Conservation (phyloP, 1,140 invertebrate genomes). For the Chironomus tepperi region DNA sequence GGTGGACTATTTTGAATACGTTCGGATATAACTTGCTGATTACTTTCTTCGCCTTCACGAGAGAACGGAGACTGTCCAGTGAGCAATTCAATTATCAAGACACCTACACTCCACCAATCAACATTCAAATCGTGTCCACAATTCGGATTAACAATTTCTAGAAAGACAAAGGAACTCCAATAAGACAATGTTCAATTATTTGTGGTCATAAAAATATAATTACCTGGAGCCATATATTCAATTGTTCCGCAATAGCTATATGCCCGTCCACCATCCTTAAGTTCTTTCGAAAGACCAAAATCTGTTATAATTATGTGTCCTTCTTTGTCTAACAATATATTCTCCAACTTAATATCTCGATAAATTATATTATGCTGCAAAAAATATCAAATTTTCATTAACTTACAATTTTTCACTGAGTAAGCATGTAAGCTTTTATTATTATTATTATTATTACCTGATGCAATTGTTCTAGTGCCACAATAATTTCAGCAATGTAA, state of each 20-base stretch:
- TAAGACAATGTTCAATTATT: slow-evolving; percentile 14
- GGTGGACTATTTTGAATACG: slow-evolving; percentile 81
- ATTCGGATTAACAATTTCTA: slow-evolving; percentile 68
- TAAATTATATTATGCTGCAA: slow-evolving; percentile 86
- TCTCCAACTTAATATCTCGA: slow-evolving; percentile 91
- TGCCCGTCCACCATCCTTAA: slow-evolving; percentile 52
- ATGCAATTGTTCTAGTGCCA: slow-evolving; percentile 85
- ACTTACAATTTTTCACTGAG: not conserved
- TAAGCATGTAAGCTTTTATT: not conserved
- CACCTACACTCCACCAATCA: slow-evolving; percentile 98
- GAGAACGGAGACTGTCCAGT: slow-evolving; percentile 97
- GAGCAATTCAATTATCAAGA: slow-evolving; percentile 91
- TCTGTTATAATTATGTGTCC: slow-evolving; percentile 89
- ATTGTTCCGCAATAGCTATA: slow-evolving; percentile 98
- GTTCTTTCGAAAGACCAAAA: slow-evolving; percentile 84
- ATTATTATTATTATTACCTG: slow-evolving; percentile 49
- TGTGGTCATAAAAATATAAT: not conserved
- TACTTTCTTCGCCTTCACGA: slow-evolving; percentile 84
- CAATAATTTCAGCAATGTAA: slow-evolving; percentile 85
- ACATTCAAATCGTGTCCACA: slow-evolving; percentile 88
- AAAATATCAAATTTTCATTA: slow-evolving; percentile 10
- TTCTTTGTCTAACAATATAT: slow-evolving; percentile 76
- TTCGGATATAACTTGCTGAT: slow-evolving; percentile 86
- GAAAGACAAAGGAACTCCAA: slow-evolving; percentile 21
- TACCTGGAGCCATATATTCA: slow-evolving; percentile 83